A percentile compares a stretch with the other conserved stretches of the same genome.
Conservation (phyloP, 2,888 invertebrate genomes). For the Calameuta idolon region DNA sequence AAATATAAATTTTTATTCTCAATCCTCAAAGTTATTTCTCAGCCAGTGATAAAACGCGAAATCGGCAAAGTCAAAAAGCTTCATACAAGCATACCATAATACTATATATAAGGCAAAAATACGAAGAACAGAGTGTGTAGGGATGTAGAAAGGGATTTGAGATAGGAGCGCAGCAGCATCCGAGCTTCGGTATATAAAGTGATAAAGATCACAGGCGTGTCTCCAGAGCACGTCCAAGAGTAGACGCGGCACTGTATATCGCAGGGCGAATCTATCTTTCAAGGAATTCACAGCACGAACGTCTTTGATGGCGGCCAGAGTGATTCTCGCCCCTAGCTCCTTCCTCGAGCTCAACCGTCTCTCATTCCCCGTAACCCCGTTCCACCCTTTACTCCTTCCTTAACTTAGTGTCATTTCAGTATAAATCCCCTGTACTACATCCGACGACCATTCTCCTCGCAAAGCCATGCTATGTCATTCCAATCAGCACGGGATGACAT, state of each 20-base stretch:
- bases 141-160: slow-evolving; percentile 17
- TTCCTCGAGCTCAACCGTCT: slow-evolving; percentile 13
- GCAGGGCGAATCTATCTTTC: slow-evolving; percentile 52
- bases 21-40: background rate
- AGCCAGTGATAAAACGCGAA: background rate
- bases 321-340: slow-evolving; percentile 50
- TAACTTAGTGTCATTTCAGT: slow-evolving; percentile 36
- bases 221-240: slow-evolving; percentile 29
- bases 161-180: slow-evolving; percentile 3
- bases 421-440: slow-evolving; percentile 41
- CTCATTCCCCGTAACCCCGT: slow-evolving; percentile 37
- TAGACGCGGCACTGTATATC: slow-evolving; percentile 41
- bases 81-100: background rate
- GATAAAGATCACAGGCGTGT: slow-evolving; percentile 48
- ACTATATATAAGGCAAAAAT: background rate
- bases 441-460: background rate
- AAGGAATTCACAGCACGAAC: slow-evolving; percentile 60
- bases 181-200: slow-evolving; percentile 33
- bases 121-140: slow-evolving; percentile 8
- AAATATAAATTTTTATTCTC: background rate
- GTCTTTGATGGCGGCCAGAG: slow-evolving; percentile 60
- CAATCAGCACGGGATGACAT: background rate
- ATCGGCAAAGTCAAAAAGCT: background rate
- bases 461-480: background rate
- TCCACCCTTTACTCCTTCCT: slow-evolving; percentile 32